Evolutionary conservation across 2,797 vertebrate species (phyloP).

Genomic region (Periparus ater): DNA sequence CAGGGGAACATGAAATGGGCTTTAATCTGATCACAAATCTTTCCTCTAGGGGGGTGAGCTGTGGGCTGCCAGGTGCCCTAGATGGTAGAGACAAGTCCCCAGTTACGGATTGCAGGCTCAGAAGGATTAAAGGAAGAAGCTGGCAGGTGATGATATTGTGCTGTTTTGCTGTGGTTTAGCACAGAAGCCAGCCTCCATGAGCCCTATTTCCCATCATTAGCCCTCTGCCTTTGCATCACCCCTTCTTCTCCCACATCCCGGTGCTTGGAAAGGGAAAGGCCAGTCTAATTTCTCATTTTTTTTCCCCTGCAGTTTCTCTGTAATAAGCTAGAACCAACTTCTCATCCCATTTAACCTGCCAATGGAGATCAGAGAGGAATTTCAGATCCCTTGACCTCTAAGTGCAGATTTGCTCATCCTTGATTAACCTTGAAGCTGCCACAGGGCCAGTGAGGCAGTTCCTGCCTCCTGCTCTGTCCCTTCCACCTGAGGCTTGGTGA

Average conservation of each 20-base stretch:
- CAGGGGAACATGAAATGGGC: constrained; percentile 29
- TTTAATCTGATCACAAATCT: constrained; percentile 53
- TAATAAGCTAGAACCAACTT: not conserved
- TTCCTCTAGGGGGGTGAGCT: not conserved
- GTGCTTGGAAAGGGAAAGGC: not conserved
- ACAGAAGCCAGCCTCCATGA: not conserved
- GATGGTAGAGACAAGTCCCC: constrained; percentile 15
- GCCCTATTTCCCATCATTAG: not conserved
- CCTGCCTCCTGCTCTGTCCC: not conserved
- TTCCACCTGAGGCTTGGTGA: not conserved
- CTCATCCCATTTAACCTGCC: not conserved
- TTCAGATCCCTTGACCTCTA: not conserved
- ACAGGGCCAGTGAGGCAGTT: not conserved
- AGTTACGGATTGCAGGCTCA: not conserved
- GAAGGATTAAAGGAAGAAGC: constrained; percentile 16
- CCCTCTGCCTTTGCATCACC: not conserved
- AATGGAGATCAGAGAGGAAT: not conserved
- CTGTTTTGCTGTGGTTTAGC: not conserved
- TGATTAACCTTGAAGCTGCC: not conserved
- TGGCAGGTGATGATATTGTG: not conserved
- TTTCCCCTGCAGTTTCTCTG: not conserved
- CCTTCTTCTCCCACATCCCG: not conserved
- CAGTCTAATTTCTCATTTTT: not conserved
- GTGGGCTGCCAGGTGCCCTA: not conserved
- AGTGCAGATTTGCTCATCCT: not conserved